A percentile compares a stretch with the other conserved stretches of the same genome.
Evolutionary conservation across 2,113 vertebrate genomes (phyloP).

Genomic region (Dryoscopus gambensis): DNA sequence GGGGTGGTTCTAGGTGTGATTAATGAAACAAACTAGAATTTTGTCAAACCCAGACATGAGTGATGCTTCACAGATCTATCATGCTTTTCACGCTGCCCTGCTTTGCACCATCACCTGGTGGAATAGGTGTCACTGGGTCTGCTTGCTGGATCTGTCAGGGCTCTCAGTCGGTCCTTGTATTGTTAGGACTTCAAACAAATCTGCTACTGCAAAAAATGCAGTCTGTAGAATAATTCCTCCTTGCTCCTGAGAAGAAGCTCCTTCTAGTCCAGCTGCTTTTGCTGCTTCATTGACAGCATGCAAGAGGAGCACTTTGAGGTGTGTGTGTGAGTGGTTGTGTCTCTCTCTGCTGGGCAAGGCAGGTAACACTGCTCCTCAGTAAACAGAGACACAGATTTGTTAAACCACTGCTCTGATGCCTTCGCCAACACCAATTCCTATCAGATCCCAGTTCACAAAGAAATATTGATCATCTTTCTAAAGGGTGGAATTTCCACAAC

Average conservation of each 20-base stretch:
- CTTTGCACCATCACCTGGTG: not conserved
- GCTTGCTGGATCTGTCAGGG: not conserved
- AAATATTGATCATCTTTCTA: not conserved
- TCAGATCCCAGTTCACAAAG: not conserved
- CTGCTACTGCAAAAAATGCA: not conserved
- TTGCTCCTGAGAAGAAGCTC: not conserved
- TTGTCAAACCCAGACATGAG: not conserved
- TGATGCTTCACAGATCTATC: not conserved
- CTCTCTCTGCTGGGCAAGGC: conserved; percentile 33
- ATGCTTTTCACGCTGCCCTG: not conserved
- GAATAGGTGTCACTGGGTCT: not conserved
- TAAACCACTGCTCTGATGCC: not conserved
- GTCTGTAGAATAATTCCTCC: not conserved
- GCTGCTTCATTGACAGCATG: not conserved
- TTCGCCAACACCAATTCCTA: not conserved
- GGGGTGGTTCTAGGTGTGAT: not conserved
- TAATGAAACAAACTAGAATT: not conserved
- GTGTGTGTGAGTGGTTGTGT: not conserved
- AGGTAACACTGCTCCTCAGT: not conserved
- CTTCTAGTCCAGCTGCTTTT: not conserved
- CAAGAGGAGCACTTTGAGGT: not conserved
- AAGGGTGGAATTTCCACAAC: not conserved
- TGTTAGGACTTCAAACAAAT: not conserved
- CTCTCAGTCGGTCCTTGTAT: not conserved
- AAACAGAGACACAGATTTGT: not conserved